Evolutionary conservation across 2,113 vertebrate species (phyloP), one percentile per base, ranked within the genome.

Genomic region (Dinomys branickii): DNA sequence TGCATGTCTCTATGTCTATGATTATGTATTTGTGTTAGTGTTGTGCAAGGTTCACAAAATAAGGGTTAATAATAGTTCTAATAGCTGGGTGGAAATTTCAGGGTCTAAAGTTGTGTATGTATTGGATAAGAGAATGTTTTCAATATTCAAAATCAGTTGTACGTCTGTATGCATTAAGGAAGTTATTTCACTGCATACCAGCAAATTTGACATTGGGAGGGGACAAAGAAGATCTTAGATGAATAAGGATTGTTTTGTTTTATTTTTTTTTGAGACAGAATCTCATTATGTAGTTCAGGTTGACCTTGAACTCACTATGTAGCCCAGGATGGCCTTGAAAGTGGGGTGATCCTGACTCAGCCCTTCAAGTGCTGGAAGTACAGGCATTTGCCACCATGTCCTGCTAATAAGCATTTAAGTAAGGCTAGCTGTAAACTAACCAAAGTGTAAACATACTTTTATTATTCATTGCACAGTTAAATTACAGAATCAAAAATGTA

Each of bases 381-480:
- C 44, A 50, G 44, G 11, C 1, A 9, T 78, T 13, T 17, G 44
- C 26, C 44, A 33, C 26, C 75, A 78, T 44, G 28, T 13, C 44
- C 75, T 78, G 26, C 14, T 78, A 63, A 84, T 20, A 50, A 33
- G 35, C 3, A 59, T 67, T 13, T 85, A 67, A 78, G 54, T 88
- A 95, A 92, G 10, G 84, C 63, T 5, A 83, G 38, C 33, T 6
- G 12, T 8, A 33, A 59, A 80, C 4, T 85, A 73, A 19, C 7
- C 24, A 58, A 63, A 93, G 14, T 81, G 17, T 71, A 54, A 84
- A 90, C 85, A 82, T 78, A 54, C 52, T 88, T 87, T 81, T 71
- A 50, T 91, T 94, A 92, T 78, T 87, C 90, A 84, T 4, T 93
- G 92, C 69, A 61, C 38, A 83, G 58, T 92, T 90, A 92, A 95